Conservation (phyloP, 2,888 invertebrate genomes). For the Thysanoteuthis rhombus region DNA sequence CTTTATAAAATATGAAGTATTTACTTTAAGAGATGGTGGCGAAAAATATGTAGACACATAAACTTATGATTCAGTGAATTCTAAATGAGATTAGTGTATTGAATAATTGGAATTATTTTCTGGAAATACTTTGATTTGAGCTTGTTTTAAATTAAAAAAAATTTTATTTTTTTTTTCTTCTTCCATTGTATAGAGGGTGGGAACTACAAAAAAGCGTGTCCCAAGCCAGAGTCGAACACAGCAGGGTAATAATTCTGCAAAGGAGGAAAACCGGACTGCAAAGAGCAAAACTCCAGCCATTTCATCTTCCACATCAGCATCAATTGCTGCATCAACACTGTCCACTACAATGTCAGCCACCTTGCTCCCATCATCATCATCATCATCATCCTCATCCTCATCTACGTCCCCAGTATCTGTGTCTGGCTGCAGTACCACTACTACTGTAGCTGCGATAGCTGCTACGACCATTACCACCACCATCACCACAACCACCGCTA, state of each 20-base stretch:
- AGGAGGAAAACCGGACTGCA: background rate
- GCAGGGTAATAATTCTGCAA: background rate
- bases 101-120: too few species aligned
- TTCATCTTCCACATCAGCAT: slow-evolving; percentile 27
- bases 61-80: too few species aligned
- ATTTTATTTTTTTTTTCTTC: background rate
- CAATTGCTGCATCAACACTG: background rate
- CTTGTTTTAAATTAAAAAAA: background rate
- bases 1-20: too few species aligned
- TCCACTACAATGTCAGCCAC: background rate
- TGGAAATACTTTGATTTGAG: background rate
- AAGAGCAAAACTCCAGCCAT: slow-evolving; percentile 18
- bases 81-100: too few species aligned
- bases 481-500: background rate
- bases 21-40: too few species aligned
- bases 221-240: slow-evolving; percentile 19
- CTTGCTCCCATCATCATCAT: background rate
- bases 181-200: background rate
- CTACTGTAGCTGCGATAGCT: background rate
- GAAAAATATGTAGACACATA: too few species aligned
- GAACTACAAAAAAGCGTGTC: background rate
- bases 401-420: background rate
- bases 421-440: background rate
- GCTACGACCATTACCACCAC: background rate
- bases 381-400: background rate